These are phyloP conservation scores for Pseudomyrmex dendroicus DNA, from an alignment of 1,140 invertebrate species.

Conservation along the genomic window DNA sequence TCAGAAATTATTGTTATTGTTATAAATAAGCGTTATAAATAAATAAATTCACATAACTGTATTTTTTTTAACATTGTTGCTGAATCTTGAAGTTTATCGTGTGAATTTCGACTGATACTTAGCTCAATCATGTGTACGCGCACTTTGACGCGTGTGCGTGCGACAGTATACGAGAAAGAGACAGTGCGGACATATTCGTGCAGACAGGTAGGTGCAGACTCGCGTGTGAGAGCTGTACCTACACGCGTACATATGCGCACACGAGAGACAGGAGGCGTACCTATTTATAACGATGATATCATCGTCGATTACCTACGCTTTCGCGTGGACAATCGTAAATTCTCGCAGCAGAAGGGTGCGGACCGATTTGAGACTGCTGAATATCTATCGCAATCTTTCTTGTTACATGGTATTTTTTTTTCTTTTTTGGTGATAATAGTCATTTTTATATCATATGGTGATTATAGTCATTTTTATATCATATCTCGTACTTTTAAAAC, in stretches of 20 bases:
- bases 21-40: neutral
- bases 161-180: conserved; percentile 16
- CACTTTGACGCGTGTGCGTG: neutral
- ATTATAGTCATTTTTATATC: neutral
- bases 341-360: conserved; percentile 75
- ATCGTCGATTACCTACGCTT: conserved; percentile 84
- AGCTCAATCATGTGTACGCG: conserved; percentile 11
- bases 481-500: too few relatives aligned
- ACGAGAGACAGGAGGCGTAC: conserved; percentile 79
- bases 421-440: neutral
- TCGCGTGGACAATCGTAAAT: conserved; percentile 83
- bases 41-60: neutral
- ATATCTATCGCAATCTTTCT: conserved; percentile 43
- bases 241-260: conserved; percentile 56
- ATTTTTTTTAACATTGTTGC: neutral
- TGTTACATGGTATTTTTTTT: neutral
- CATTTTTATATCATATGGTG: too few relatives aligned
- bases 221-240: conserved; percentile 39
- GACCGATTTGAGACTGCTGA: conserved; percentile 66
- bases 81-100: neutral
- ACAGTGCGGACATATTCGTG: conserved; percentile 50
- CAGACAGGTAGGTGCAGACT: conserved; percentile 68
- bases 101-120: conserved; percentile 19
- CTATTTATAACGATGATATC: conserved; percentile 85
- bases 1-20: neutral